Conservation (phyloP, 2,888 invertebrate genomes). For the Dryobotodes eremita region DNA sequence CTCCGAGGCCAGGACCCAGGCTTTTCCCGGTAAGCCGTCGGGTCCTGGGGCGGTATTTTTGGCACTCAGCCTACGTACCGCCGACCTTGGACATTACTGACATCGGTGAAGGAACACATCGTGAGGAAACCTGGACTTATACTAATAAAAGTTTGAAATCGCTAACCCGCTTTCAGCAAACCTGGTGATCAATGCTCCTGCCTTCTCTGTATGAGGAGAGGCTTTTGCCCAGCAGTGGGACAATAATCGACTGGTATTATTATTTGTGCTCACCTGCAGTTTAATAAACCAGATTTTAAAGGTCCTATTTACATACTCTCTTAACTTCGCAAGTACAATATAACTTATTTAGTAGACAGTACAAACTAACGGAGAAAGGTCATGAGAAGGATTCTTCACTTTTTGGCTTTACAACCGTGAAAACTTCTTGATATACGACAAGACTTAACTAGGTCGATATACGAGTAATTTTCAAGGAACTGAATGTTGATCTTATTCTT, state of each 20-base stretch:
- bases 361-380: too few species aligned
- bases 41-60: too few species aligned
- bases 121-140: neutral
- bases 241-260: neutral
- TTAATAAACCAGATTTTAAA: neutral
- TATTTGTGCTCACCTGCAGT: neutral
- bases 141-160: neutral
- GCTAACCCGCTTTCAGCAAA: neutral
- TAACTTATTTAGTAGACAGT: neutral
- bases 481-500: too few species aligned
- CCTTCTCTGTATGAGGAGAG: neutral
- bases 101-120: neutral
- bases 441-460: neutral
- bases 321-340: too few species aligned
- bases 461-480: too few species aligned
- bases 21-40: too few species aligned
- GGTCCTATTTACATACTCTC: too few species aligned
- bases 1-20: too few species aligned
- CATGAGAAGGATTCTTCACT: neutral
- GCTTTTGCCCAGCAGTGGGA: neutral
- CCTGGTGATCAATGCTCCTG: neutral
- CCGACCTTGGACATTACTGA: too few species aligned
- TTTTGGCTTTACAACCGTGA: neutral
- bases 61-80: too few species aligned
- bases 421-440: too few species aligned